phyloP scores from a whole-genome alignment of 1,140 invertebrate genomes.

The Penaeus chinensis region DNA sequence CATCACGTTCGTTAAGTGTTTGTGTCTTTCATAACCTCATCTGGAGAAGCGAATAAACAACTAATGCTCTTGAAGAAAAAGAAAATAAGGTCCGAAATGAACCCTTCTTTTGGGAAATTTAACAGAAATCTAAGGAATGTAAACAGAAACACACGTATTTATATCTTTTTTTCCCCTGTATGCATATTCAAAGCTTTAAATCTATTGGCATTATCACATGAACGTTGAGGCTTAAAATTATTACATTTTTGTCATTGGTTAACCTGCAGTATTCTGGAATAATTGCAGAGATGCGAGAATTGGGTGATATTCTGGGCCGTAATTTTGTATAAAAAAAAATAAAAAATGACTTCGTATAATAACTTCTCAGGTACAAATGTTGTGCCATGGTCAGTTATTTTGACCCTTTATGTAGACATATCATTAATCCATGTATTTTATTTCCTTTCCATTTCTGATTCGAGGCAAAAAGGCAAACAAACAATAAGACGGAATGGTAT shows the following conservation, averaged over 20 bases:
- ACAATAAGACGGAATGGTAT: no score
- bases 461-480: no score
- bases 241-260: no score
- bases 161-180: neutral
- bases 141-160: neutral
- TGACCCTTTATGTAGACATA: no score
- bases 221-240: neutral
- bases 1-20: no score
- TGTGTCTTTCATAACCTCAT: constrained; percentile 46
- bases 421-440: no score
- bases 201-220: constrained; percentile 44
- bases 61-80: constrained; percentile 34
- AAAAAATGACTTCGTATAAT: constrained; percentile 28
- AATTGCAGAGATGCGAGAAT: no score
- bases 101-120: no score
- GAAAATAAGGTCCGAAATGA: neutral
- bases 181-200: constrained; percentile 43
- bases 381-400: neutral
- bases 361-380: constrained; percentile 51
- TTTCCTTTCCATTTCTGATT: no score
- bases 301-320: constrained; percentile 22
- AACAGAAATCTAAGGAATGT: no score
- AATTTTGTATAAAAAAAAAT: constrained; percentile 18
- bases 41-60: constrained; percentile 50
- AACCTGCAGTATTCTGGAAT: no score